Conservation (phyloP, 2,888 invertebrate genomes). For the Lasioglossum villosulum region DNA sequence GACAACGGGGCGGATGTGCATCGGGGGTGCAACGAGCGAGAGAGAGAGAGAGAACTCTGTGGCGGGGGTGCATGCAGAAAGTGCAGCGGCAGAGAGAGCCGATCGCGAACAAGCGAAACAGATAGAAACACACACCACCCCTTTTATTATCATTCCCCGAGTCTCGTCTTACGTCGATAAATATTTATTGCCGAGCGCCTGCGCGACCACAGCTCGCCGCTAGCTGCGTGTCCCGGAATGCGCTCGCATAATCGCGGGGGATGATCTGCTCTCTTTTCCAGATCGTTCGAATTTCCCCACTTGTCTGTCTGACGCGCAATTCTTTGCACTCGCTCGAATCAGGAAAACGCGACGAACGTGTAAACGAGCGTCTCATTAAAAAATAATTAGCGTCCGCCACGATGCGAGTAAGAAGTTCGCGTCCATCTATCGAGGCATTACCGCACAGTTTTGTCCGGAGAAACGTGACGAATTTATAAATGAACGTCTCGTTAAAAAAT, state of each 20-base stretch:
- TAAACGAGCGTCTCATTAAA: no score
- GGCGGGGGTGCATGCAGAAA: background rate
- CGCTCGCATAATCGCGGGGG: constrained; percentile 66
- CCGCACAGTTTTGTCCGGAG: background rate
- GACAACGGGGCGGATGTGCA: constrained; percentile 10
- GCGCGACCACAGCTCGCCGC: constrained; percentile 41
- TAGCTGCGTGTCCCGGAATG: constrained; percentile 56
- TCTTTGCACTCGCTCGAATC: no score
- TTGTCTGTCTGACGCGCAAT: no score
- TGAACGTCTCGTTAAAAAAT: no score
- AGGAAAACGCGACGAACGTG: no score
- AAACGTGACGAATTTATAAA: no score
- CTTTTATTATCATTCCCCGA: constrained; percentile 64
- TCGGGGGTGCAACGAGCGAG: background rate
- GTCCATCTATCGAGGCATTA: background rate
- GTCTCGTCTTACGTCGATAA: constrained; percentile 68
- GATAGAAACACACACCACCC: constrained; percentile 40
- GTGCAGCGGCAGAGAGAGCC: background rate
- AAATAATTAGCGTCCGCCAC: no score
- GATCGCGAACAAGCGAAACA: constrained; percentile 20
- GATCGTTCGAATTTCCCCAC: no score
- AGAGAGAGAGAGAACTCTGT: background rate
- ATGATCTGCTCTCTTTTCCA: constrained; percentile 18
- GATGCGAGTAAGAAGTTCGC: background rate
- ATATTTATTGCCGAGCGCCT: constrained; percentile 69